These are phyloP conservation scores for Thymallus thymallus DNA, from an alignment of 2,113 vertebrate species.

Conservation along the genomic window DNA sequence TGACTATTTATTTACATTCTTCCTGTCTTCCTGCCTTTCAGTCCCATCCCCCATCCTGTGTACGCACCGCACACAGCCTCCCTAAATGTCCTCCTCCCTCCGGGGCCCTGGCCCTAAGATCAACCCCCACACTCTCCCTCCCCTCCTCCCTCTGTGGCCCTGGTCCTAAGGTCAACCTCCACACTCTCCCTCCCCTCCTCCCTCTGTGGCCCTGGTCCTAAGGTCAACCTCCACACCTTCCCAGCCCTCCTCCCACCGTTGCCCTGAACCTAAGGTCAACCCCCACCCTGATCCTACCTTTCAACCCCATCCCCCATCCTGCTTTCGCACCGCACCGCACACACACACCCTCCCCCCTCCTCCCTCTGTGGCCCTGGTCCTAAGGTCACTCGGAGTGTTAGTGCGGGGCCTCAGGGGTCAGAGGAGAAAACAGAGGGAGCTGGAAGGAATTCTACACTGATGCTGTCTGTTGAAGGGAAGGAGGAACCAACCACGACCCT, in stretches of 20 bases:
- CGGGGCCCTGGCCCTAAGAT: too few species aligned
- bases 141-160: slow-evolving; percentile 12
- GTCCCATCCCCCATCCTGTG: not conserved
- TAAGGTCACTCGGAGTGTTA: slow-evolving; percentile 45
- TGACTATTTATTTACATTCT: slow-evolving; percentile 36
- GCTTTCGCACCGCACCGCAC: slow-evolving; percentile 24
- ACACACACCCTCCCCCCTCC: slow-evolving; percentile 13
- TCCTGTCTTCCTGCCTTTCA: not conserved
- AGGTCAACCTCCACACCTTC: not conserved
- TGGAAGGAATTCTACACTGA: slow-evolving; percentile 59
- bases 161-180: not conserved
- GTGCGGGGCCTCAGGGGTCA: slow-evolving; percentile 53
- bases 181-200: too few species aligned
- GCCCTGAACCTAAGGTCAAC: not conserved
- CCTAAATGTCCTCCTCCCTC: not conserved
- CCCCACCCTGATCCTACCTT: not conserved
- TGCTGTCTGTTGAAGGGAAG: slow-evolving; percentile 38
- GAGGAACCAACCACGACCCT: too few species aligned
- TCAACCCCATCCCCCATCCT: not conserved
- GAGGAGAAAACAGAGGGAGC: slow-evolving; percentile 64
- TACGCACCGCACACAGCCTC: slow-evolving; percentile 12
- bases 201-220: not conserved
- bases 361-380: slow-evolving; percentile 25
- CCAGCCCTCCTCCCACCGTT: not conserved
- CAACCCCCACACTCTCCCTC: not conserved